Evolutionary conservation across 2,797 vertebrate species (phyloP).

Genomic region (Eospalax fontanierii): DNA sequence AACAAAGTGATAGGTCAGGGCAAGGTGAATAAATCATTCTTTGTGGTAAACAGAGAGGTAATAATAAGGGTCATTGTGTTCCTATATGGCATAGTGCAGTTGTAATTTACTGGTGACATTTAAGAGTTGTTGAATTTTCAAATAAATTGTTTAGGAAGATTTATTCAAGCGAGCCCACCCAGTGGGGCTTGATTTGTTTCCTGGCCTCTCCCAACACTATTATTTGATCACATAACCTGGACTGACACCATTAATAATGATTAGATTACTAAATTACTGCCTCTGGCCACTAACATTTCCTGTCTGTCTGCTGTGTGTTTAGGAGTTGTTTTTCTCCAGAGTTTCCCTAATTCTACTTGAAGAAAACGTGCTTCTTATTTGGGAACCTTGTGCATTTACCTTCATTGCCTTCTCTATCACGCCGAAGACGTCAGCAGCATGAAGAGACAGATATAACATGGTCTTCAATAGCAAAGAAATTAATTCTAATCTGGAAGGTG

Average conservation of each 20-base stretch:
- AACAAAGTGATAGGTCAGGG: neutral
- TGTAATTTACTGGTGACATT: constrained; percentile 67
- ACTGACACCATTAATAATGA: constrained; percentile 19
- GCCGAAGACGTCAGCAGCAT: constrained; percentile 48
- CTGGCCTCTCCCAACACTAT: neutral
- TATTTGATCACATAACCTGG: neutral
- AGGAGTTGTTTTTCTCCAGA: constrained; percentile 37
- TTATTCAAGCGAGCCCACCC: neutral
- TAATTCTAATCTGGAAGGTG: constrained; percentile 70
- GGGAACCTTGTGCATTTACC: constrained; percentile 61
- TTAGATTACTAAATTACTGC: neutral
- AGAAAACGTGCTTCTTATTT: neutral
- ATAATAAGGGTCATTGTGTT: constrained; percentile 35
- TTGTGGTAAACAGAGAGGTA: neutral
- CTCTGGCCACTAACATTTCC: neutral
- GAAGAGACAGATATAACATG: constrained; percentile 50
- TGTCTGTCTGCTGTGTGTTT: neutral
- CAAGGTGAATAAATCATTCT: constrained; percentile 31
- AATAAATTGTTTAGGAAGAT: neutral
- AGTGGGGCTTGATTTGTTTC: neutral
- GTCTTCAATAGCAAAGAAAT: constrained; percentile 59
- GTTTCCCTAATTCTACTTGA: neutral
- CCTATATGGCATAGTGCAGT: neutral
- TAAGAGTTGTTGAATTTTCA: constrained; percentile 65
- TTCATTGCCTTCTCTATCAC: constrained; percentile 54